Percentiles rank a stretch among this genome's conserved stretches.
These are phyloP conservation scores for Galendromus occidentalis DNA, from an alignment of 1,140 invertebrate species.

Conservation along the genomic window DNA sequence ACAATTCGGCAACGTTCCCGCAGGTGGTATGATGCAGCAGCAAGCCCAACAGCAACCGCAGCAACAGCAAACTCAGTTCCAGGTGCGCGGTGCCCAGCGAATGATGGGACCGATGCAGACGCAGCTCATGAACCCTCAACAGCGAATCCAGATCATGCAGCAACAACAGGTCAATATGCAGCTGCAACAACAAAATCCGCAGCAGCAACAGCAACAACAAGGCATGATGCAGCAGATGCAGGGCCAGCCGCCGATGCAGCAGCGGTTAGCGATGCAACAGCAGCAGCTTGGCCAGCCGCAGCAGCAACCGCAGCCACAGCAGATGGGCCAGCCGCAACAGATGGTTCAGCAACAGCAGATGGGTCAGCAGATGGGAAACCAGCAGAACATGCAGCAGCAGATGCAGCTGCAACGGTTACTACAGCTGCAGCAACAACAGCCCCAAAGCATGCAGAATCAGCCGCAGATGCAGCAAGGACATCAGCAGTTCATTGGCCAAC, in stretches of 20 bases:
- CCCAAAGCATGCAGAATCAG: not conserved
- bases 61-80: not conserved
- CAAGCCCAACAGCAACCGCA: not conserved
- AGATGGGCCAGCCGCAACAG: not conserved
- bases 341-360: not conserved
- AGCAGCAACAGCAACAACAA: not conserved
- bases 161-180: not conserved
- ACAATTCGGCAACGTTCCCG: not conserved
- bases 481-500: not conserved
- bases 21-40: not conserved
- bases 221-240: not conserved
- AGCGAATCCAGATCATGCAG: not conserved
- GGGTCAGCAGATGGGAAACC: no score
- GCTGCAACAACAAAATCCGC: not conserved
- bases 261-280: constrained; percentile 11
- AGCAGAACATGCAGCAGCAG: constrained; percentile 6
- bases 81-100: no score
- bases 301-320: not conserved
- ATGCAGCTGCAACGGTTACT: constrained; percentile 6
- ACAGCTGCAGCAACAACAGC: constrained; percentile 5
- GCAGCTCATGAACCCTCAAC: not conserved
- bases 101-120: not conserved
- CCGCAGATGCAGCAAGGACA: constrained; percentile 12
- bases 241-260: not conserved
- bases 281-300: not conserved